Evolutionary conservation across 2,888 invertebrate species (phyloP).

Genomic region (Argyresthia goedartella): DNA sequence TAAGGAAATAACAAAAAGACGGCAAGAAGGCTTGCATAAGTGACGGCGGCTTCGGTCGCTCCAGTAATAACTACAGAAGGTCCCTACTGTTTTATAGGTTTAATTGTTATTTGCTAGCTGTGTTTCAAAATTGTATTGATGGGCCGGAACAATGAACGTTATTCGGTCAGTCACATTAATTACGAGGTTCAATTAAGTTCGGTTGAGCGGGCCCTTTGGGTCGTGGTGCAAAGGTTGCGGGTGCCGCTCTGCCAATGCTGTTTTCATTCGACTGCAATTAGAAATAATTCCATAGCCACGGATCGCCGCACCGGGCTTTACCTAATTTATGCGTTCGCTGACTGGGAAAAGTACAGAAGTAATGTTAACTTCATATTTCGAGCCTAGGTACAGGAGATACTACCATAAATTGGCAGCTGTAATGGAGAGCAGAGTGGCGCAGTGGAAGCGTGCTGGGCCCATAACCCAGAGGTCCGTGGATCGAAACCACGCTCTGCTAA

Average conservation of each 20-base stretch:
- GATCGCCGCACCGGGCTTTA: not conserved
- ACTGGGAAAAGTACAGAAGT: not conserved
- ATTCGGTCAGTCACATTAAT: constrained; percentile 37
- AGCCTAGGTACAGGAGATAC: too few relatives aligned
- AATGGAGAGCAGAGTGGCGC: constrained; percentile 79
- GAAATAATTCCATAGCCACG: constrained; percentile 1
- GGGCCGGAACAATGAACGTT: constrained; percentile 21
- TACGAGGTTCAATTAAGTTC: constrained; percentile 21
- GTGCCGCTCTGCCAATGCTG: not conserved
- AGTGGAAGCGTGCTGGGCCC: constrained; percentile 88
- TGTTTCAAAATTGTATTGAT: constrained; percentile 6
- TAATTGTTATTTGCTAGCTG: too few relatives aligned
- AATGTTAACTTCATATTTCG: too few relatives aligned
- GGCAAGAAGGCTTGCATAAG: too few relatives aligned
- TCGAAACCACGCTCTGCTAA: constrained; percentile 89
- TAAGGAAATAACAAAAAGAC: not conserved
- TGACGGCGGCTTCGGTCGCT: too few relatives aligned
- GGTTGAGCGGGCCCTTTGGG: constrained; percentile 8
- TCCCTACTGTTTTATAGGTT: too few relatives aligned
- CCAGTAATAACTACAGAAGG: too few relatives aligned
- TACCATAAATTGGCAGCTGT: too few relatives aligned
- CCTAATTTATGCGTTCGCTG: not conserved
- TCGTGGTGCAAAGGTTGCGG: constrained; percentile 1
- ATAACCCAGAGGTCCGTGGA: constrained; percentile 94
- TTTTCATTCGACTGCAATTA: constrained; percentile 1